Evolutionary conservation across 1,140 invertebrate species (phyloP).

Genomic region (Cyclina sinensis): DNA sequence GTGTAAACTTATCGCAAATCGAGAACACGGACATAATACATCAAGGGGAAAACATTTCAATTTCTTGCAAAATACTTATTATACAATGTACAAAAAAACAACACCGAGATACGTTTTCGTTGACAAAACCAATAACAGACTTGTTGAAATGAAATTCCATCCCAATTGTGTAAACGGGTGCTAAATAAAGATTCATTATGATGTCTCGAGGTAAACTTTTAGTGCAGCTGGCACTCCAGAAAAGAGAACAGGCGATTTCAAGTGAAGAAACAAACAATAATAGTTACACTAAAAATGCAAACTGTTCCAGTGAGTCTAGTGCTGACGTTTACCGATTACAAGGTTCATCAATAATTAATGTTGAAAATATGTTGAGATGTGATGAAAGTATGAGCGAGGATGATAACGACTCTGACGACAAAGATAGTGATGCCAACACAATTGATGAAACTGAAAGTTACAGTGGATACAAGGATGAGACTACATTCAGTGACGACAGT

Average conservation of each 20-base stretch:
- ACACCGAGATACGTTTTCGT: no score
- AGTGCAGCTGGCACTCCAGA: background rate
- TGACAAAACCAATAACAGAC: no score
- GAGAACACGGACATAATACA: no score
- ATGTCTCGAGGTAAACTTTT: background rate
- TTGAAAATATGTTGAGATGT: slow-evolving; percentile 2
- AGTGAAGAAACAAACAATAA: background rate
- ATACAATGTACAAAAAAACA: no score
- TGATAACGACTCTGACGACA: background rate
- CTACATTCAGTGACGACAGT: background rate
- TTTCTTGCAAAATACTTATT: no score
- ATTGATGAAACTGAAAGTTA: background rate
- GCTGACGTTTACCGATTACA: background rate
- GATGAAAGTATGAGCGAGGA: slow-evolving; percentile 29
- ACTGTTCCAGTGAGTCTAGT: background rate
- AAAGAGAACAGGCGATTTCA: background rate
- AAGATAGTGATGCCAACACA: background rate
- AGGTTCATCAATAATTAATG: slow-evolving; percentile 7
- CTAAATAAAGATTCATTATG: no score
- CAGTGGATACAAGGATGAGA: background rate
- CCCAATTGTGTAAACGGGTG: no score
- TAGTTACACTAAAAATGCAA: background rate
- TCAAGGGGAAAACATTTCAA: no score
- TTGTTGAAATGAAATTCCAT: no score
- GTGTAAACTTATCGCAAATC: no score